These are phyloP conservation scores for Lepus timidus DNA, from an alignment of 2,113 vertebrate species.

Conservation along the genomic window DNA sequence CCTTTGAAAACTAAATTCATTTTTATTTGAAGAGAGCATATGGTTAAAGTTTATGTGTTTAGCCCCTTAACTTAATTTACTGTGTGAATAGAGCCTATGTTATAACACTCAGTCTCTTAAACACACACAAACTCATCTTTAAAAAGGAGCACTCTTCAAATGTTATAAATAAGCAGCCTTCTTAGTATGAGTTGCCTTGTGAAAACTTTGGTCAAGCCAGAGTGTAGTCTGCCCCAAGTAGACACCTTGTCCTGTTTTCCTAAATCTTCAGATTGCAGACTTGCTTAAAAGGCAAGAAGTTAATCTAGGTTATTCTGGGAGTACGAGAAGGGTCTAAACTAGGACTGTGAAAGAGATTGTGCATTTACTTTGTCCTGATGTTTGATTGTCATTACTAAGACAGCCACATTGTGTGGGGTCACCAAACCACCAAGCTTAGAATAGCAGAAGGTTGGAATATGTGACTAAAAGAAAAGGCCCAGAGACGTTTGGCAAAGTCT, in stretches of 20 bases:
- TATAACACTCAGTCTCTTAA: slow-evolving; percentile 18
- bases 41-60: neutral
- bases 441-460: neutral
- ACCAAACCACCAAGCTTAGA: slow-evolving; percentile 73
- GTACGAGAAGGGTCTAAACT: slow-evolving; percentile 72
- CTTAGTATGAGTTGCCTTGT: slow-evolving; percentile 50
- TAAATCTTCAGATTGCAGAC: slow-evolving; percentile 58
- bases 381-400: slow-evolving; percentile 69
- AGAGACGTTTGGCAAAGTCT: too few species aligned
- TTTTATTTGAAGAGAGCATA: slow-evolving; percentile 58
- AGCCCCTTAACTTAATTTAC: slow-evolving; percentile 17
- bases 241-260: slow-evolving; percentile 17
- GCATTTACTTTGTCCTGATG: slow-evolving; percentile 76
- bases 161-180: slow-evolving; percentile 47
- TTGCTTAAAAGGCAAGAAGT: slow-evolving; percentile 67
- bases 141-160: slow-evolving; percentile 27
- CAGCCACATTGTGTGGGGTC: slow-evolving; percentile 76
- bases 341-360: slow-evolving; percentile 73
- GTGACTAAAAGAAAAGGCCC: too few species aligned
- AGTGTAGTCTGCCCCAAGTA: slow-evolving; percentile 10
- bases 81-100: neutral
- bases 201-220: slow-evolving; percentile 51
- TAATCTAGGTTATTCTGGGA: slow-evolving; percentile 17
- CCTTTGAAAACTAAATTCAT: neutral
- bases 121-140: neutral